These are phyloP conservation scores for Nebria brevicollis DNA, from an alignment of 2,888 invertebrate genomes.

Conservation along the genomic window DNA sequence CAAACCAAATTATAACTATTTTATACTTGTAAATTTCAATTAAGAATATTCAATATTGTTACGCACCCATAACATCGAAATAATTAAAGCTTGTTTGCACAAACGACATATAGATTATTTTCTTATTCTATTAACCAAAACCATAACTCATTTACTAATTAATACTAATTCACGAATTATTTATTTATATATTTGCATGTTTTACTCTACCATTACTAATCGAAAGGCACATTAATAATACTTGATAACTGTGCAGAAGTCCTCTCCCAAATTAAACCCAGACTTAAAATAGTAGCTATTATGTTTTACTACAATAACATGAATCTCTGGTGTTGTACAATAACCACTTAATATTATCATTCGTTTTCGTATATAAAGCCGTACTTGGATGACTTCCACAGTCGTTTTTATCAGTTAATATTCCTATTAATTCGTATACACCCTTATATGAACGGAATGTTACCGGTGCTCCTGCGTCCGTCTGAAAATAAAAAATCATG, in stretches of 20 bases:
- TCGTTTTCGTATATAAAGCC: slow-evolving; percentile 66
- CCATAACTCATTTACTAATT: no score
- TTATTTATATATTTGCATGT: no score
- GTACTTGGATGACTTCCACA: slow-evolving; percentile 62
- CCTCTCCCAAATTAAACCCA: no score
- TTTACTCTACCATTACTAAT: no score
- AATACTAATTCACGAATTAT: no score
- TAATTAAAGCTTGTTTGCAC: no score
- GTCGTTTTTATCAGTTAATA: slow-evolving; percentile 65
- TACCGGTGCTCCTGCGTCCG: slow-evolving; percentile 68
- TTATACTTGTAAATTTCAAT: background rate
- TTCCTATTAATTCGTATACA: slow-evolving; percentile 67
- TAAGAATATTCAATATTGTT: no score
- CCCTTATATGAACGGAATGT: slow-evolving; percentile 65
- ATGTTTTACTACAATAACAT: slow-evolving; percentile 65
- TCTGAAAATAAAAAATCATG: slow-evolving; percentile 55
- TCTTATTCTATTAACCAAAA: no score
- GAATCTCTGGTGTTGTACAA: slow-evolving; percentile 67
- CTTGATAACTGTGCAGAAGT: no score
- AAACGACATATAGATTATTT: no score
- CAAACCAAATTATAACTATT: background rate
- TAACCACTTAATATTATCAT: slow-evolving; percentile 69
- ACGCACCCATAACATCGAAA: no score
- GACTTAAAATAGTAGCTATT: slow-evolving; percentile 22
- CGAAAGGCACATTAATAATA: no score